Percentiles rank a stretch among this genome's conserved stretches.
These are phyloP conservation scores for Diadegma fenestrale DNA, from an alignment of 2,888 invertebrate species.

Conservation along the genomic window DNA sequence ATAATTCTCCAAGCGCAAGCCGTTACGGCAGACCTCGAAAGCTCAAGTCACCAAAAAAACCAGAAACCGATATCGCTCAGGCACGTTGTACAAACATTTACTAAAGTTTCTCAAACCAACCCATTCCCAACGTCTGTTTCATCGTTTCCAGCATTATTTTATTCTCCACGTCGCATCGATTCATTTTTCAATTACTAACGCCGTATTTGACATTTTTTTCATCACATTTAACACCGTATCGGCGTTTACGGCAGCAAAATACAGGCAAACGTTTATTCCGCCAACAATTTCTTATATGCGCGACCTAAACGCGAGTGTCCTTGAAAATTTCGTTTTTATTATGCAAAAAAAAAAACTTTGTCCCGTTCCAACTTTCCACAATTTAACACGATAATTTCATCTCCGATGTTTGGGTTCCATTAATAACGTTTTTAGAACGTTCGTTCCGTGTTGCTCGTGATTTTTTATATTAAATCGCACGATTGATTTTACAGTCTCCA, in stretches of 20 bases:
- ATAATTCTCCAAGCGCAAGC: slow-evolving; percentile 82
- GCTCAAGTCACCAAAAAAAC: slow-evolving; percentile 82
- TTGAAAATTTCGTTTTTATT: too few relatives aligned
- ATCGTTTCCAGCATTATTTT: background rate
- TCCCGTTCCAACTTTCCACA: too few relatives aligned
- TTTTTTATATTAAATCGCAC: background rate
- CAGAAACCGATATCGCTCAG: slow-evolving; percentile 71
- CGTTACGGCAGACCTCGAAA: slow-evolving; percentile 88
- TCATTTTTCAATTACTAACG: background rate
- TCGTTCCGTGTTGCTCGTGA: background rate
- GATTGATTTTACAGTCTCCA: slow-evolving; percentile 71
- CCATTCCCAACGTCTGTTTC: background rate
- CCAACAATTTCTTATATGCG: too few relatives aligned
- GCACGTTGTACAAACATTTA: slow-evolving; percentile 64
- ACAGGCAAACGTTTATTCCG: too few relatives aligned
- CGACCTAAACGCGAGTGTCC: too few relatives aligned
- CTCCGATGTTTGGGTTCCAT: too few relatives aligned
- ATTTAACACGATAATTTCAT: too few relatives aligned
- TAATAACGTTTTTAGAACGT: background rate
- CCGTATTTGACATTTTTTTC: slow-evolving; percentile 1
- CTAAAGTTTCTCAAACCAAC: background rate
- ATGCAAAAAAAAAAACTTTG: too few relatives aligned
- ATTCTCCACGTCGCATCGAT: background rate
- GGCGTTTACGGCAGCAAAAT: too few relatives aligned
- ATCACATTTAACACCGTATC: background rate